A percentile compares a stretch with the other conserved stretches of the same genome.
phyloP scores from a whole-genome alignment of 2,113 vertebrate species.

The Ophiodon elongatus region DNA sequence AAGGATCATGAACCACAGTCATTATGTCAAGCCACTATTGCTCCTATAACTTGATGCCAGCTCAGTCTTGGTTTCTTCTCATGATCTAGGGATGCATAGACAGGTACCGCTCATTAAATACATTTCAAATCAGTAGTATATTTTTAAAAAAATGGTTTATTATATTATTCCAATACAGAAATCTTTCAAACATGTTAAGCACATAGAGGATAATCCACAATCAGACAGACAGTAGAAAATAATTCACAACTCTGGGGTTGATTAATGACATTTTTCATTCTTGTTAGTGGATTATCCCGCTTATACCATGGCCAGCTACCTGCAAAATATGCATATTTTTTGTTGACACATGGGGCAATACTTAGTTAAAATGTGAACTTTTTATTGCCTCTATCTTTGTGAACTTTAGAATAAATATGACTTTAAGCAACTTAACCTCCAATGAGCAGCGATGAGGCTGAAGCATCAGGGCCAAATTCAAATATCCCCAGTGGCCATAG shows the following conservation, averaged over 20 bases:
- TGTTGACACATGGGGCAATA: conserved; percentile 4
- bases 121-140: conserved; percentile 18
- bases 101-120: conserved; percentile 8
- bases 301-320: conserved; percentile 18
- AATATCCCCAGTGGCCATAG: conserved; percentile 8
- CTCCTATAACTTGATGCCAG: not conserved
- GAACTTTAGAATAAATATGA: conserved; percentile 9
- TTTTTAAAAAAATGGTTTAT: conserved; percentile 61
- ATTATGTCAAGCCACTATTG: not conserved
- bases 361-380: not conserved
- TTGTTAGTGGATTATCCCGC: conserved; percentile 21
- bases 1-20: not conserved
- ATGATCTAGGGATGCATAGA: not conserved
- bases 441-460: not conserved
- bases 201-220: conserved; percentile 25
- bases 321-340: conserved; percentile 6
- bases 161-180: conserved; percentile 50
- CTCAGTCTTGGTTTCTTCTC: not conserved
- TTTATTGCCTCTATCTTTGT: not conserved
- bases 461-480: not conserved
- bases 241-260: conserved; percentile 1
- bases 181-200: conserved; percentile 25
- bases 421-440: not conserved
- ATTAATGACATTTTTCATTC: not conserved
- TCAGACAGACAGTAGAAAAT: conserved; percentile 9